Evolutionary conservation across 1,140 invertebrate species (phyloP).

Genomic region (Penaeus chinensis): DNA sequence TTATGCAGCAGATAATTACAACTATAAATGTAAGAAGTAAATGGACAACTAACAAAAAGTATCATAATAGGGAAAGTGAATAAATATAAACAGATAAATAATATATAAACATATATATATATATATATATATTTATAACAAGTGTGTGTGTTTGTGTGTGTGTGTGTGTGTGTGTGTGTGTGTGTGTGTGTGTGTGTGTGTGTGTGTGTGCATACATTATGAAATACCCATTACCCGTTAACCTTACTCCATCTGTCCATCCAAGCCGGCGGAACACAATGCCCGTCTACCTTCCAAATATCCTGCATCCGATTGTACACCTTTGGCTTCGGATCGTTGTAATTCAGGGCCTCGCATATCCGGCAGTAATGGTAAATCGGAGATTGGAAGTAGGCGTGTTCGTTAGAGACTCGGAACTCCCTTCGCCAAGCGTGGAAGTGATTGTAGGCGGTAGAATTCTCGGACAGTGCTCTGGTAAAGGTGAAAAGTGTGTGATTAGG

Average conservation of each 20-base stretch:
- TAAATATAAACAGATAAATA: no score
- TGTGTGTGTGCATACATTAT: no score
- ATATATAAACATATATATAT: no score
- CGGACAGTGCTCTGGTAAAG: constrained; percentile 47
- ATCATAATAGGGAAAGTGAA: no score
- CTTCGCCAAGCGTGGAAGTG: constrained; percentile 65
- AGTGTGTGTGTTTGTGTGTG: no score
- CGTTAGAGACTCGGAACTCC: constrained; percentile 67
- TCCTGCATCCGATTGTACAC: constrained; percentile 70
- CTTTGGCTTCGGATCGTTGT: constrained; percentile 67
- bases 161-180: no score
- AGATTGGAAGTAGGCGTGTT: constrained; percentile 79
- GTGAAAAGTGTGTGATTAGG: neutral
- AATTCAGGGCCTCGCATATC: constrained; percentile 66
- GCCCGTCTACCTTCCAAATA: constrained; percentile 68
- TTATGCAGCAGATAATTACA: no score
- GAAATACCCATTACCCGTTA: no score
- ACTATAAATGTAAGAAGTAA: no score
- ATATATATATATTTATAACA: no score
- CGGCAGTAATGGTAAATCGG: constrained; percentile 66
- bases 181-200: no score
- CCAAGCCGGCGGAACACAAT: constrained; percentile 32
- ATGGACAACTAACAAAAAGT: no score
- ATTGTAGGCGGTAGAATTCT: constrained; percentile 64
- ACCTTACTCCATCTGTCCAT: neutral